Conservation (phyloP, 2,888 invertebrate species). For the Coleophora flavipennella region DNA sequence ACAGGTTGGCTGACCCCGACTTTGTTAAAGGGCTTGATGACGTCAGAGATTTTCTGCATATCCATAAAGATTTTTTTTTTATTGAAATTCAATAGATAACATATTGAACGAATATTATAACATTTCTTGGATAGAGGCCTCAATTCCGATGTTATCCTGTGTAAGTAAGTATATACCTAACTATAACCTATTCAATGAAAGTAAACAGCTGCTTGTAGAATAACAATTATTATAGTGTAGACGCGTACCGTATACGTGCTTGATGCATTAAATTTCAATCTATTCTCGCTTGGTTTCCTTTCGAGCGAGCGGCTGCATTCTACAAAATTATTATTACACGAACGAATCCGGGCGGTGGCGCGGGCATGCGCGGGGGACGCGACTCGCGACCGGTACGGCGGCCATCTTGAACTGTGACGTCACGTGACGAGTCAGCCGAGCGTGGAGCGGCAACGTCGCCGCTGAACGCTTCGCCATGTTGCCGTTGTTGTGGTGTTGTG, state of each 20-base stretch:
- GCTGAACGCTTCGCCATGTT: constrained; percentile 43
- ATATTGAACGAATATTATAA: no score
- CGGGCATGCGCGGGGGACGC: constrained; percentile 43
- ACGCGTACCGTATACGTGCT: constrained; percentile 47
- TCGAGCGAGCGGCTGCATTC: constrained; percentile 61
- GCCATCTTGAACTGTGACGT: constrained; percentile 74
- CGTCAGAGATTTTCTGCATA: no score
- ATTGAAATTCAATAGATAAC: no score
- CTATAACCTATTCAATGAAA: constrained; percentile 51
- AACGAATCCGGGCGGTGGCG: constrained; percentile 58
- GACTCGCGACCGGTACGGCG: constrained; percentile 55
- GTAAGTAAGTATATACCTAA: constrained; percentile 14
- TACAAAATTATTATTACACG: constrained; percentile 59
- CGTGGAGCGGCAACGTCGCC: constrained; percentile 63
- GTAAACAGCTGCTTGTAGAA: constrained; percentile 64
- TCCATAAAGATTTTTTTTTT: no score
- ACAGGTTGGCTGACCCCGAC: constrained; percentile 27
- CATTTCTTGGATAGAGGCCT: no score
- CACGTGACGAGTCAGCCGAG: constrained; percentile 70
- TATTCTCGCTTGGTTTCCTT: constrained; percentile 66
- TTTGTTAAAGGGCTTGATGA: constrained; percentile 36
- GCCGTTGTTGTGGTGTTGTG: constrained; percentile 62
- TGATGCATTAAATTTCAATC: constrained; percentile 66
- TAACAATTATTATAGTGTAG: constrained; percentile 60
- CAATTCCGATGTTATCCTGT: constrained; percentile 46